Base-by-base conservation (phyloP, 2,797 vertebrate species). In the Poeciliopsis presidionis region DNA sequence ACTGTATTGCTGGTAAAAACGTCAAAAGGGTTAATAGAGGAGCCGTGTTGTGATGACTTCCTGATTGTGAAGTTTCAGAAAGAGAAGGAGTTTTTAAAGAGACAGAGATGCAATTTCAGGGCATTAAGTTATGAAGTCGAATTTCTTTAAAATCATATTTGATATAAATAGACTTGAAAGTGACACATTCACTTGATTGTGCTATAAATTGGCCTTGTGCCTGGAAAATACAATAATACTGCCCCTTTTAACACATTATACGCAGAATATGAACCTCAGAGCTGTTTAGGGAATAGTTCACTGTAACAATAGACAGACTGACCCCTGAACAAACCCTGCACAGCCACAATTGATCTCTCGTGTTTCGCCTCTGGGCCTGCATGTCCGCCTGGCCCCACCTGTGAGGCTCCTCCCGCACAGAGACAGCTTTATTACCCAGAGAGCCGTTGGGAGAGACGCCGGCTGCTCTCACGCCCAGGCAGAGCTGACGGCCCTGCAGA, bases 361-460 rank as follows among this genome's bases (percentile, higher is more conserved):
- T 72, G 33, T 55, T 41, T 75, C 4, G 63, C 82, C 80, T 25
- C 0, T 49, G 73, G 59, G 70, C 67, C 41, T 46, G 41, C 36
- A 79, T 1, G 8, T 81, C 79, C 88, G 71, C 74, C 2, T 30
- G 28, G 80, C 76, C 77, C 83, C 80, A 72, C 55, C 74, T 78
- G 81, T 13, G 30, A 76, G 65, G 75, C 76, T 30, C 75, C 55
- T 65, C 77, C 74, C 36, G 45, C 16, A 45, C 59, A 74, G 57
- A 55, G 73, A 82, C 80, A 72, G 78, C 78, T 90, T 87, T 87
- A 91, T 91, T 82, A 87, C 80, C 83, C 80, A 36, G 87, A 89
- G 84, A 86, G 85, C 84, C 74, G 74, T 89, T 76, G 73, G 72
- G 72, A 74, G 86, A 81, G 79, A 81, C 86, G 79, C 80, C 77